Percentiles rank a stretch among this genome's conserved stretches.
Evolutionary conservation across 1,140 invertebrate species (phyloP).

Genomic region (Parapsyche elsis): DNA sequence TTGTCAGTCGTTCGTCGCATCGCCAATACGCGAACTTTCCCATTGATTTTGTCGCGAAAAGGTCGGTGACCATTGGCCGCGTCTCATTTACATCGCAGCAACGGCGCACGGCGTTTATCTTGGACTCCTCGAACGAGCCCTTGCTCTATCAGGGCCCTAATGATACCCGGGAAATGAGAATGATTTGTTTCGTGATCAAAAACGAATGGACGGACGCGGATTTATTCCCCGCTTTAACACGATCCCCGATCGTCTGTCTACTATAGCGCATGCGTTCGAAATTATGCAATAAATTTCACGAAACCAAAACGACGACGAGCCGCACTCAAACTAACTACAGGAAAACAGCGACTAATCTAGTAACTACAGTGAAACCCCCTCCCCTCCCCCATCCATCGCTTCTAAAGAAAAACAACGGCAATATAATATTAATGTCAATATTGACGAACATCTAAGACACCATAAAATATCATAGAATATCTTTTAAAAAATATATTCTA

Average conservation of each 20-base stretch:
- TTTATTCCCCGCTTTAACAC: constrained; percentile 38
- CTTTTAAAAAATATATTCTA: too few relatives aligned
- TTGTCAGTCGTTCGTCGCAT: not conserved
- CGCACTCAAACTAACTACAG: too few relatives aligned
- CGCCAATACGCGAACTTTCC: not conserved
- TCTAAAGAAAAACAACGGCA: too few relatives aligned
- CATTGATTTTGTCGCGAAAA: not conserved
- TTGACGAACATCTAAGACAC: too few relatives aligned
- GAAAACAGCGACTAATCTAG: too few relatives aligned
- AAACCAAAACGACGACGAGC: too few relatives aligned
- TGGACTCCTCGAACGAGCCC: not conserved
- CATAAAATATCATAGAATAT: too few relatives aligned
- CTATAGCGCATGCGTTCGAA: constrained; percentile 6
- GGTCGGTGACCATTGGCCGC: constrained; percentile 2
- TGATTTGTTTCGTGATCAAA: constrained; percentile 49
- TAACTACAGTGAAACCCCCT: too few relatives aligned
- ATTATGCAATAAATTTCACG: not conserved
- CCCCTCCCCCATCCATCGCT: too few relatives aligned
- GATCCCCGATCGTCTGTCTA: constrained; percentile 16
- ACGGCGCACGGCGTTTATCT: constrained; percentile 22
- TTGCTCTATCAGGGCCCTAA: constrained; percentile 22
- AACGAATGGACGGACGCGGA: constrained; percentile 40
- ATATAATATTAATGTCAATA: too few relatives aligned
- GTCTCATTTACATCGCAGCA: constrained; percentile 29
- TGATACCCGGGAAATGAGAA: constrained; percentile 35